Conservation (phyloP, 2,888 invertebrate genomes). For the Ectemnius lituratus region DNA sequence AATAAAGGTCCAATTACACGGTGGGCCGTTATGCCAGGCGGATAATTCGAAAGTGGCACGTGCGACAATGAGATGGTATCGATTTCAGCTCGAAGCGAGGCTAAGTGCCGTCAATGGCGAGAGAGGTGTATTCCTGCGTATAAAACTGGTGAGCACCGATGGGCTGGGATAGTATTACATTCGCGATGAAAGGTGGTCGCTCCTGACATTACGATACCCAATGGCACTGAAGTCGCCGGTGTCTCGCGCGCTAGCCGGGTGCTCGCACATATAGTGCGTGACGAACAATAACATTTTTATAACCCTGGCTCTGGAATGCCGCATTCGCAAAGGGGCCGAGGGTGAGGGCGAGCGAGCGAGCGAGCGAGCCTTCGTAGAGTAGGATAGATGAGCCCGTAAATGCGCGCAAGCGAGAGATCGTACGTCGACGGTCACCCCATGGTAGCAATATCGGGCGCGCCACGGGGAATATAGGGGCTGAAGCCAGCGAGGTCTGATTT, state of each 20-base stretch:
- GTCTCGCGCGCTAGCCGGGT: conserved; percentile 7
- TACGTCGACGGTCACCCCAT: conserved; percentile 43
- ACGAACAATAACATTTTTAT: conserved; percentile 62
- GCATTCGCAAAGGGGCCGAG: conserved; percentile 33
- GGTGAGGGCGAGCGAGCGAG: conserved; percentile 33
- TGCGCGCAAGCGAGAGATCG: conserved; percentile 25
- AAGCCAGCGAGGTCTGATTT: conserved; percentile 45
- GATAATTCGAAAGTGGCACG: conserved; percentile 10
- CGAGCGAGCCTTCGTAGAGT: conserved; percentile 41
- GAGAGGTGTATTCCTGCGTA: conserved; percentile 29
- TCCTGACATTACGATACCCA: conserved; percentile 38
- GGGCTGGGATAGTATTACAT: conserved; percentile 28
- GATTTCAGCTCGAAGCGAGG: conserved; percentile 31
- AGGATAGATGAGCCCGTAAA: conserved; percentile 62
- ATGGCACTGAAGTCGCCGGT: conserved; percentile 21
- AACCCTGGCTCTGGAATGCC: conserved; percentile 49
- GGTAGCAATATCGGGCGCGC: conserved; percentile 58
- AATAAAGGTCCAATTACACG: conserved; percentile 38
- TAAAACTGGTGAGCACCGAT: conserved; percentile 21
- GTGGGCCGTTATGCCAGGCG: conserved; percentile 18
- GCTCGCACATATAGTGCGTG: conserved; percentile 45
- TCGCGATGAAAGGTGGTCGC: conserved; percentile 38
- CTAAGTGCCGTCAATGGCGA: conserved; percentile 22
- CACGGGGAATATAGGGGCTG: conserved; percentile 40
- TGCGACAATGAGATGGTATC: conserved; percentile 30